These are phyloP conservation scores for Melanotaenia boesemani DNA, from an alignment of 2,797 vertebrate species.

Conservation along the genomic window DNA sequence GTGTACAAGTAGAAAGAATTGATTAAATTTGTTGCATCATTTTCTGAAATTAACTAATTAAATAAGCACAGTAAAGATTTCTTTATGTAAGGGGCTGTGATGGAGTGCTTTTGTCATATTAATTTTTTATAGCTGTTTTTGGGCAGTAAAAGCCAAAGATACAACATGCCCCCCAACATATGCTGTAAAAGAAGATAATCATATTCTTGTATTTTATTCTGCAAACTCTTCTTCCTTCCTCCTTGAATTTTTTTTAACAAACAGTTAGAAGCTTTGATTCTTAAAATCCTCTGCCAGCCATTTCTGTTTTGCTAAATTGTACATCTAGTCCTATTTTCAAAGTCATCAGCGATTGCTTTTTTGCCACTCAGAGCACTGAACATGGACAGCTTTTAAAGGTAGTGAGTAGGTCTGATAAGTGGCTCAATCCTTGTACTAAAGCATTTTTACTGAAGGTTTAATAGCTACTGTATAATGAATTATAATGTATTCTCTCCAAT, in stretches of 20 bases:
- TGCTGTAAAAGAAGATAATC: not conserved
- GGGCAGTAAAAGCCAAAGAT: conserved; percentile 21
- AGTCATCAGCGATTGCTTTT: conserved; percentile 84
- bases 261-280: conserved; percentile 75
- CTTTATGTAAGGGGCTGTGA: not conserved
- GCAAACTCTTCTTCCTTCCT: conserved; percentile 66
- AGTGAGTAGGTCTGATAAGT: conserved; percentile 86
- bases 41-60: conserved; percentile 47
- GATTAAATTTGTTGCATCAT: conserved; percentile 41
- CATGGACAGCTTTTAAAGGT: conserved; percentile 87
- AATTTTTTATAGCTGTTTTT: conserved; percentile 4
- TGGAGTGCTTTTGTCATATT: not conserved
- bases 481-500: conserved; percentile 87
- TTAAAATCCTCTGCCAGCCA: conserved; percentile 69
- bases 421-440: conserved; percentile 85
- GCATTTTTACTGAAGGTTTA: conserved; percentile 87
- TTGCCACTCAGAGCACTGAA: conserved; percentile 83
- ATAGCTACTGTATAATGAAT: conserved; percentile 88
- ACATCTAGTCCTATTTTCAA: conserved; percentile 84
- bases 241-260: conserved; percentile 70
- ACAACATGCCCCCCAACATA: not conserved
- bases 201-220: conserved; percentile 44
- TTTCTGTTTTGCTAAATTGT: conserved; percentile 83
- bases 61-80: conserved; percentile 4
- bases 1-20: conserved; percentile 31